phyloP scores from a whole-genome alignment of 2,888 invertebrate species.

The Eulithis prunata region DNA sequence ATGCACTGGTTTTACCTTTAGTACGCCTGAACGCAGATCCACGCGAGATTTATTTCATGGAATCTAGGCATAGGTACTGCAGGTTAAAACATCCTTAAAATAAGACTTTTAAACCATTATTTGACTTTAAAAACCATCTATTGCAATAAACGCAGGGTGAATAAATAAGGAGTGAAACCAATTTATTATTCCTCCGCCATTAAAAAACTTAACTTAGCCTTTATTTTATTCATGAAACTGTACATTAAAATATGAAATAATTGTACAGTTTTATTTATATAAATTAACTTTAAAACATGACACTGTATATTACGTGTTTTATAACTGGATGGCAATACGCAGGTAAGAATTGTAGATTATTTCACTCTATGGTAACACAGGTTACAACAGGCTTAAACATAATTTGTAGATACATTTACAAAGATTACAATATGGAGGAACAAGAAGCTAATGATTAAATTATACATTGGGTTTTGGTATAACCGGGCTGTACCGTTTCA shows the following conservation, averaged over 20 bases:
- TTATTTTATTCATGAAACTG: too few relatives aligned
- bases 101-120: not conserved
- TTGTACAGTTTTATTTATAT: constrained; percentile 18
- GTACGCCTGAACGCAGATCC: too few relatives aligned
- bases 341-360: constrained; percentile 22
- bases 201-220: not conserved
- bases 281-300: constrained; percentile 9
- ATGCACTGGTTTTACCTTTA: too few relatives aligned
- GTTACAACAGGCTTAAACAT: constrained; percentile 30
- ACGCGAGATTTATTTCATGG: too few relatives aligned
- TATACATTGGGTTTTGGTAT: constrained; percentile 81
- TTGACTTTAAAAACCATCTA: not conserved
- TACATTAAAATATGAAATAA: constrained; percentile 1
- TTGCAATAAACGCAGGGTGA: constrained; percentile 1
- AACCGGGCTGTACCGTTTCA: constrained; percentile 62
- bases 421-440: constrained; percentile 69
- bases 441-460: constrained; percentile 68
- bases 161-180: constrained; percentile 15
- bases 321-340: constrained; percentile 7
- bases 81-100: not conserved
- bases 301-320: constrained; percentile 16
- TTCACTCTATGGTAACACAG: constrained; percentile 34
- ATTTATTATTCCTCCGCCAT: constrained; percentile 18
- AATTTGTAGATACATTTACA: constrained; percentile 57
- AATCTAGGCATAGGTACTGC: too few relatives aligned